Base-by-base conservation (phyloP, 2,113 vertebrate species). In the Plecotus auritus region DNA sequence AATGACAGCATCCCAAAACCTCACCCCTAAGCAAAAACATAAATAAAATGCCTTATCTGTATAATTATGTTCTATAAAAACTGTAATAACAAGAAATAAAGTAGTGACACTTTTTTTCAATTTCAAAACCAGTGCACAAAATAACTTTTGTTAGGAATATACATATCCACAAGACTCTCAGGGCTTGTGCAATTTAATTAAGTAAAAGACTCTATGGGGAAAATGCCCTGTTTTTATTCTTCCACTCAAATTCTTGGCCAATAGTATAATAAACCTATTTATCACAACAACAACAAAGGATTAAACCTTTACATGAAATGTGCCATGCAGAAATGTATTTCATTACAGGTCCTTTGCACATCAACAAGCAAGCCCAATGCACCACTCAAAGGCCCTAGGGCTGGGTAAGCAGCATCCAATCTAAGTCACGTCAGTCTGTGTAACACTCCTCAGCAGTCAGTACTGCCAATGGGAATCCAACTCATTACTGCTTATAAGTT, bases 121-220 rank as follows among this genome's bases (percentile, higher is more conserved):
- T 86, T 88, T 85, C 64, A 95, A 87, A 96, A 85, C n/a, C 54
- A 90, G 83, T 82, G 22, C n/a, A 92, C 85, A 59, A 93, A 88
- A 81, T 84, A 70, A 45, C 66, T 91, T 96, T 82, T 88, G 54
- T 92, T 90, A 94, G 66, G 17, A 61, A 76, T 47, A 30, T 28
- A 86, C 26, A 93, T n/a, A 69, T 7, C 14, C 54, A 90, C 30
- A 93, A 37, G 49, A 70, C 35, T 82, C 45, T 8, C 22, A 56
- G 26, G 37, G 14, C n/a, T 77, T 77, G 7, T 51, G 4, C 26
- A 49, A 94, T 81, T 73, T 30, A 80, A 70, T 89, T 82, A 88
- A 67, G 76, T 67, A 70, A 78, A 85, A 69, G 40, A 49, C 83
- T 70, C 11, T 70, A 20, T 9, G 2, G 23, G 59, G 17, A 30